Conservation (phyloP, 2,113 vertebrate species). For the Amphilophus citrinellus region DNA sequence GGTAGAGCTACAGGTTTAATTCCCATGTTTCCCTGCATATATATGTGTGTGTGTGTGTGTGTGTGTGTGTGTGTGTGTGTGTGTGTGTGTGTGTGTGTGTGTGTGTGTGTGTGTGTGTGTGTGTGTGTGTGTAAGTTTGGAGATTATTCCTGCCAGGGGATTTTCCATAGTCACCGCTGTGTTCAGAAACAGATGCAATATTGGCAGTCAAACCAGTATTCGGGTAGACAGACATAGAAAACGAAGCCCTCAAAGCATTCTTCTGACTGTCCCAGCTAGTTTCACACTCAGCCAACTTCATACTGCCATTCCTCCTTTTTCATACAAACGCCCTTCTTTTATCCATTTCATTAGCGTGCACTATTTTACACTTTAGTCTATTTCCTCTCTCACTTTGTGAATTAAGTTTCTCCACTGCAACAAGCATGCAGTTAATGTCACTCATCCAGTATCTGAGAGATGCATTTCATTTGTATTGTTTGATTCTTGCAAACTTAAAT, state of each 20-base stretch:
- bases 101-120: constrained; percentile 6
- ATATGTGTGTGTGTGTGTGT: background rate
- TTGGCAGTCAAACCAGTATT: constrained; percentile 63
- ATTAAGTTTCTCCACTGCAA: background rate
- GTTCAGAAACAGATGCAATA: constrained; percentile 86
- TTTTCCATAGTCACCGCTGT: constrained; percentile 82
- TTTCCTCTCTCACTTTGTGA: background rate
- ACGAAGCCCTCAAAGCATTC: constrained; percentile 73
- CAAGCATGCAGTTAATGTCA: background rate
- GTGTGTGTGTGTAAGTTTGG: constrained; percentile 24
- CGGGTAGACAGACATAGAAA: constrained; percentile 62
- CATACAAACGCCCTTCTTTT: background rate
- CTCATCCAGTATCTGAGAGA: background rate
- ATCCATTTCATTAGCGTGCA: background rate
- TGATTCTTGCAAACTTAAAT: background rate
- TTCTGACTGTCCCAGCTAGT: constrained; percentile 46
- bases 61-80: too few relatives aligned
- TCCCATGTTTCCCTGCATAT: constrained; percentile 42
- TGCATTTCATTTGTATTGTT: background rate
- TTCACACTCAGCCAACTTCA: constrained; percentile 44
- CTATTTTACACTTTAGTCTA: background rate
- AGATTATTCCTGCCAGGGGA: constrained; percentile 68
- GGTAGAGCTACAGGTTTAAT: constrained; percentile 16
- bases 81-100: background rate
- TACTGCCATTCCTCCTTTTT: constrained; percentile 5